These are phyloP conservation scores for Sarcophaga bullata DNA, from an alignment of 1,140 invertebrate species.

Conservation along the genomic window DNA sequence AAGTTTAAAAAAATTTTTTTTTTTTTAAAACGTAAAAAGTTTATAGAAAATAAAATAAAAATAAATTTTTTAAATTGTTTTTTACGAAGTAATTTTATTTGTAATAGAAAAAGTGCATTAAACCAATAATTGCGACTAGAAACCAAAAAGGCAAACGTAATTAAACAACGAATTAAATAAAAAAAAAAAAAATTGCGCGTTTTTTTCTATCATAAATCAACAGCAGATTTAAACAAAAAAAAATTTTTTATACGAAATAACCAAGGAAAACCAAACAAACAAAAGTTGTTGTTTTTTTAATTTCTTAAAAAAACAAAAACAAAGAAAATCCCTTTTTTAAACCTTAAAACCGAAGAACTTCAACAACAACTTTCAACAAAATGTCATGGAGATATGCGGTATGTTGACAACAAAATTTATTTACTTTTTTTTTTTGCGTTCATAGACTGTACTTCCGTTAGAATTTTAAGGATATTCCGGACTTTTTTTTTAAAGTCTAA, in stretches of 20 bases:
- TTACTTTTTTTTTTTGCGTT: not conserved
- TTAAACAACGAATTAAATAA: conserved; percentile 19
- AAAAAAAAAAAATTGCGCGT: conserved; percentile 33
- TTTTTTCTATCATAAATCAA: not conserved
- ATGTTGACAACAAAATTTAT: conserved; percentile 44
- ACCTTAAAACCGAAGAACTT: conserved; percentile 39
- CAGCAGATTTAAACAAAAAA: not conserved
- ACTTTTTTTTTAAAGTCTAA: too few species aligned
- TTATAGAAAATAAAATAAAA: not conserved
- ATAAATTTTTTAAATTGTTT: not conserved
- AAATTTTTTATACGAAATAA: not conserved
- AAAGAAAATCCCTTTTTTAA: not conserved
- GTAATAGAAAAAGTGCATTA: conserved; percentile 33
- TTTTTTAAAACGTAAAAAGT: conserved; percentile 25
- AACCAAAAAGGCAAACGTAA: conserved; percentile 1
- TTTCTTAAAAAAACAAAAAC: not conserved
- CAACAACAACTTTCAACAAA: conserved; percentile 45
- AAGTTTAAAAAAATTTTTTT: not conserved
- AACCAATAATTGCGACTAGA: conserved; percentile 13
- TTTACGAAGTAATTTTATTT: not conserved
- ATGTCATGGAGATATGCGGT: conserved; percentile 65
- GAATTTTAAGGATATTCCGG: too few species aligned
- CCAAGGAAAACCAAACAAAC: conserved; percentile 27
- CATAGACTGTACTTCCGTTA: not conserved
- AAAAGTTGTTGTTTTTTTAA: not conserved